Conservation (phyloP, 2,797 vertebrate genomes). For the Platalea minor region DNA sequence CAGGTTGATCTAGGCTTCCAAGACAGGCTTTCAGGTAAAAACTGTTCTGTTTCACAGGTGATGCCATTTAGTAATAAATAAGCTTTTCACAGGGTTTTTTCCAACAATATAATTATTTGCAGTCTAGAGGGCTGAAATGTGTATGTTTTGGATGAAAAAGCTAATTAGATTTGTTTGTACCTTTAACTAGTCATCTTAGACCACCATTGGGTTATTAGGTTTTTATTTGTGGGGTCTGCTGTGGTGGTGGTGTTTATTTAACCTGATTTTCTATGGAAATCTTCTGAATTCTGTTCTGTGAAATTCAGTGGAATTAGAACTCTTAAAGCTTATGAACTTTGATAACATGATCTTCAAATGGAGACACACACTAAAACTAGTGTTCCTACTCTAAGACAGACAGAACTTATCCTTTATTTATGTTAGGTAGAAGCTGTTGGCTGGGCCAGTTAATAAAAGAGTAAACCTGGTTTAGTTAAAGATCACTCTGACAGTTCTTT, state of each 20-base stretch:
- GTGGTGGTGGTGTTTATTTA: neutral
- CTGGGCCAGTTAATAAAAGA: neutral
- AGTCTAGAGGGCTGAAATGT: neutral
- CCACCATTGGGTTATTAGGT: neutral
- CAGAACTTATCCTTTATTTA: neutral
- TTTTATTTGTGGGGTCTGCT: neutral
- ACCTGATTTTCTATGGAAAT: neutral
- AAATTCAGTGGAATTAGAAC: neutral
- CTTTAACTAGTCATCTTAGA: neutral
- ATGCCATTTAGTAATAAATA: neutral
- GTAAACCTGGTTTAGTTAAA: neutral
- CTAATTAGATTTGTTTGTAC: neutral
- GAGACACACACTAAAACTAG: neutral
- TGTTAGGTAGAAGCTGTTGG: neutral
- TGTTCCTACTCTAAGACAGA: neutral
- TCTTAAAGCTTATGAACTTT: neutral
- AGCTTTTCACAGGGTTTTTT: neutral
- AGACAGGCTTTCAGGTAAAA: slow-evolving; percentile 70
- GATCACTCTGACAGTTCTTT: neutral
- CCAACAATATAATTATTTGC: neutral
- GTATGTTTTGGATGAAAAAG: neutral
- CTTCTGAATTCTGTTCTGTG: neutral
- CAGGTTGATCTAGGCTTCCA: slow-evolving; percentile 48
- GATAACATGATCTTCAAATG: neutral
- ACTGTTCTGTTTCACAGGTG: neutral